Conservation (phyloP, 2,888 invertebrate species). For the Drosophila anceps region DNA sequence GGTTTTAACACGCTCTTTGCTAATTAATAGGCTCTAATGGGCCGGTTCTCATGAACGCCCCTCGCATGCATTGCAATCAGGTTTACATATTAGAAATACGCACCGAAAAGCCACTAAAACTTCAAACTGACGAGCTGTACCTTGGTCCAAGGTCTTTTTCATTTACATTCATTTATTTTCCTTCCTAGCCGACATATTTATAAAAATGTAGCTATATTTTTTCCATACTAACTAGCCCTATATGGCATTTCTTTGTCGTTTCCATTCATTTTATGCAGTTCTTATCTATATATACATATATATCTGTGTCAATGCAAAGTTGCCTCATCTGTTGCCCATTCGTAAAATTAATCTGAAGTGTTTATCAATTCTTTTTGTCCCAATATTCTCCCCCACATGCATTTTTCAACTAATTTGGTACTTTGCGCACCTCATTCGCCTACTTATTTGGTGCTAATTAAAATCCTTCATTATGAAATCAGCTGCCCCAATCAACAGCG, state of each 20-base stretch:
- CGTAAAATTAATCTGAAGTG: slow-evolving; percentile 1
- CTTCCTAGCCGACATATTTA: neutral
- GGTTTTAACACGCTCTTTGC: slow-evolving; percentile 72
- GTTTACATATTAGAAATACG: slow-evolving; percentile 41
- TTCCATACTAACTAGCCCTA: too few relatives aligned
- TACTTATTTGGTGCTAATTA: slow-evolving; percentile 77
- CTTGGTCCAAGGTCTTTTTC: neutral
- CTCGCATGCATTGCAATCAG: slow-evolving; percentile 20
- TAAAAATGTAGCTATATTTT: neutral
- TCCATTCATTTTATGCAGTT: neutral
- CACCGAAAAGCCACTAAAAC: slow-evolving; percentile 9
- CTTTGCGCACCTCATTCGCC: slow-evolving; percentile 31
- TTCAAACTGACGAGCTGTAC: slow-evolving; percentile 10
- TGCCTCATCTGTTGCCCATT: neutral
- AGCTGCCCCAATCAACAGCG: slow-evolving; percentile 53
- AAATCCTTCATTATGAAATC: slow-evolving; percentile 81
- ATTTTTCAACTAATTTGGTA: slow-evolving; percentile 1
- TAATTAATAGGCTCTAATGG: slow-evolving; percentile 73
- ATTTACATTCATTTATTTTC: neutral
- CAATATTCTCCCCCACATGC: slow-evolving; percentile 9
- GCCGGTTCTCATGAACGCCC: slow-evolving; percentile 47
- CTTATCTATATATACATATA: neutral
- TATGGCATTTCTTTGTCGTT: too few relatives aligned
- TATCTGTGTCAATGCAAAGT: neutral
- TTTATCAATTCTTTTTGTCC: neutral